phyloP scores from a whole-genome alignment of 2,113 vertebrate species.

The Sander lucioperca region DNA sequence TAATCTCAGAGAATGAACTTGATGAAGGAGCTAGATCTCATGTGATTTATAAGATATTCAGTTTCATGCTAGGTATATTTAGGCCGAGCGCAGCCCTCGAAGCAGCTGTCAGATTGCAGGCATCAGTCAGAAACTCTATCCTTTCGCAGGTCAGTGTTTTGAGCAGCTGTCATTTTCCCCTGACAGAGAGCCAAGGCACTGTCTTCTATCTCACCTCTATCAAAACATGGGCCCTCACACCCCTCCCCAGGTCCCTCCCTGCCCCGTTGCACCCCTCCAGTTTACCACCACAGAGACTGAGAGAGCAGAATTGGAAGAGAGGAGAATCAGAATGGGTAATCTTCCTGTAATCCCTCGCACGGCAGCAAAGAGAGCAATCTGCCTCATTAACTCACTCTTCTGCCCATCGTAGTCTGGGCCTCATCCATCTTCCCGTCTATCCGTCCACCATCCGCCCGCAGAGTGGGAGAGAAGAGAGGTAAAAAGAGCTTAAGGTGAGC shows the following conservation, averaged over 20 bases:
- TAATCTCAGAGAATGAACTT: slow-evolving; percentile 12
- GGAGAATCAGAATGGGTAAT: slow-evolving; percentile 69
- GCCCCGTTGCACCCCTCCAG: not conserved
- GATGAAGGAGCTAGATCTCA: slow-evolving; percentile 3
- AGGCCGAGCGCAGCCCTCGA: slow-evolving; percentile 12
- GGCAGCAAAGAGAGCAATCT: slow-evolving; percentile 65
- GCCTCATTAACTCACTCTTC: slow-evolving; percentile 74
- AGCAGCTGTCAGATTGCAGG: slow-evolving; percentile 52
- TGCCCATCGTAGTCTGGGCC: slow-evolving; percentile 40
- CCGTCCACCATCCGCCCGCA: slow-evolving; percentile 31
- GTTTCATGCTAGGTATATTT: slow-evolving; percentile 53
- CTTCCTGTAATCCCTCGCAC: slow-evolving; percentile 72
- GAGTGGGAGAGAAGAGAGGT: slow-evolving; percentile 43
- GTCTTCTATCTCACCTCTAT: slow-evolving; percentile 61
- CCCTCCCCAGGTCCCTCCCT: not conserved
- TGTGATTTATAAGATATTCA: slow-evolving; percentile 53
- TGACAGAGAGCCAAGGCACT: slow-evolving; percentile 37
- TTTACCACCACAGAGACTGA: slow-evolving; percentile 21
- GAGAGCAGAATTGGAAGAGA: slow-evolving; percentile 44
- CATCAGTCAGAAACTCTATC: slow-evolving; percentile 48
- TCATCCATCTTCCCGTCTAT: slow-evolving; percentile 63
- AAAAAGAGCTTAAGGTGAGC: slow-evolving; percentile 54
- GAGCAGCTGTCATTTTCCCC: slow-evolving; percentile 56
- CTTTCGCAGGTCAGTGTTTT: slow-evolving; percentile 47
- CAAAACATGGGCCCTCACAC: slow-evolving; percentile 30